Base-by-base conservation (phyloP, 1,140 invertebrate species). In the Argopecten irradians region DNA sequence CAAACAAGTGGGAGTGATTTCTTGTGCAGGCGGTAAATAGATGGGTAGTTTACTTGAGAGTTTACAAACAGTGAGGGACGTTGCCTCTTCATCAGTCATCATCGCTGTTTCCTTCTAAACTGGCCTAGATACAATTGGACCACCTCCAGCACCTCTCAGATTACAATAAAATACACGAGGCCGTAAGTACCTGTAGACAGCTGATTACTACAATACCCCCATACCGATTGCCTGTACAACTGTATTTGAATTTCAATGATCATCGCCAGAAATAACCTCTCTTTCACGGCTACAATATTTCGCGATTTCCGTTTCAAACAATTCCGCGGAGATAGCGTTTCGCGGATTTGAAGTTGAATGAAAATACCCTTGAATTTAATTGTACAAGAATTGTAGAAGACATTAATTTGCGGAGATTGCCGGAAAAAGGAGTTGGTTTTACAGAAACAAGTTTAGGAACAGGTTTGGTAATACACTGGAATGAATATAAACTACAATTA, bases 41-140 rank as follows among this genome's bases (percentile, higher is more conserved):
- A n/a, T 71, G 55, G 55, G n/a, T 71, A 22, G 5, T 71, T 71
- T 28, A 71, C 11, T 22, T 71, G 22, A 28, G 55, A 71, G 55
- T 71, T 71, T 71, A 71, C 55, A 71, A 71, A 71, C 55, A 71
- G 28, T 71, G 5, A 71, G 55, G 55, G 55, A n/a, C 55, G n/a
- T 71, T 71, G n/a, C 55, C n/a, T 71, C 55, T 71, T n/a, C n/a
- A 71, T 71, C 55, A 71, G 22, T 71, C 55, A 71, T 71, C 55
- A 71, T 28, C 55, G 22, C n/a, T 28, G 55, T 71, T 28, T 71
- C 55, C 55, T 28, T 71, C 55, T 71, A 22, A 28, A 71, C 55
- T 71, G 55, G 22, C 55, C 55, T 71, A 71, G 55, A 71, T 71
- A 71, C n/a, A 5, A 22, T 71, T 71, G 55, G 55, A 71, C 55